A percentile compares a stretch with the other conserved stretches of the same genome.
Evolutionary conservation across 2,113 vertebrate species (phyloP).

Genomic region (Platichthys flesus): DNA sequence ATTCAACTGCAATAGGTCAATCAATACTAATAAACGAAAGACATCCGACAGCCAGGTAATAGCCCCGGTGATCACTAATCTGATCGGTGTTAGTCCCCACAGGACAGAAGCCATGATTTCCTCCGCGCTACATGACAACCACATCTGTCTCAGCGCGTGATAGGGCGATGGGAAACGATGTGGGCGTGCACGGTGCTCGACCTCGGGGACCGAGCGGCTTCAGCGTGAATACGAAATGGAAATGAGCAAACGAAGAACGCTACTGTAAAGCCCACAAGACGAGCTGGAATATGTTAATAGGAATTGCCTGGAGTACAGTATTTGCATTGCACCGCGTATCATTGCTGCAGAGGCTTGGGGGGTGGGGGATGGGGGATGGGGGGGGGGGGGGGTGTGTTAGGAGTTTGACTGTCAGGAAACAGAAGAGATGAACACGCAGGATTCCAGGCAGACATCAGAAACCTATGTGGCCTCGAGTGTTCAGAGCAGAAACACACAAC

Average conservation of each 20-base stretch:
- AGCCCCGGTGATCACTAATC: neutral
- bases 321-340: conserved; percentile 29
- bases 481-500: neutral
- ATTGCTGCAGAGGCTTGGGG: neutral
- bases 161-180: conserved; percentile 7
- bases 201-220: neutral
- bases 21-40: too few species aligned
- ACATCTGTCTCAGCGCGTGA: conserved; percentile 11
- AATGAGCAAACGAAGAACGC: conserved; percentile 27
- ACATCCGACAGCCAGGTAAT: too few species aligned
- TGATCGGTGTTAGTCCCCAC: neutral
- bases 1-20: too few species aligned
- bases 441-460: conserved; percentile 22
- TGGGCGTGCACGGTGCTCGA: neutral
- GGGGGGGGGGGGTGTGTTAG: neutral
- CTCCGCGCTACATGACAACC: conserved; percentile 17
- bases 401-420: conserved; percentile 18
- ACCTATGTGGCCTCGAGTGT: neutral
- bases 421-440: neutral
- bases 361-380: too few species aligned
- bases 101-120: conserved; percentile 10
- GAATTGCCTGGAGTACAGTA: conserved; percentile 34
- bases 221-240: conserved; percentile 28
- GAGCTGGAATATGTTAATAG: conserved; percentile 38
- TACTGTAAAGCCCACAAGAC: conserved; percentile 9